These are phyloP conservation scores for Protobothrops flavoviridis DNA, from an alignment of 2,113 vertebrate species.

Conservation along the genomic window DNA sequence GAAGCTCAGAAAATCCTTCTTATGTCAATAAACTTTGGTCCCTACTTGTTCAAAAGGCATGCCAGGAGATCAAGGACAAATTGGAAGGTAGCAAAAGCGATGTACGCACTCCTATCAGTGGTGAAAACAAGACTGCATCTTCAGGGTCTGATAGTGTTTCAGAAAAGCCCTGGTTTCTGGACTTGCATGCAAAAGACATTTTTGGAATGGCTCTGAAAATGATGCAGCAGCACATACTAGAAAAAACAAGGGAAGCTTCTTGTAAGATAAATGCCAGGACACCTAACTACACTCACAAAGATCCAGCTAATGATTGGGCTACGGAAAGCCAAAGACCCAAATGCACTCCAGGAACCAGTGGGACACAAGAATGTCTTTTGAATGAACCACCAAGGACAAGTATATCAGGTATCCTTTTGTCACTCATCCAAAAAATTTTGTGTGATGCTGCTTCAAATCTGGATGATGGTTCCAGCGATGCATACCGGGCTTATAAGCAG, in stretches of 20 bases:
- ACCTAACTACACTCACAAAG: constrained; percentile 40
- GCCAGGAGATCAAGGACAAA: constrained; percentile 61
- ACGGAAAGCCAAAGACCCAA: constrained; percentile 30
- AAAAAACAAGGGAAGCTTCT: constrained; percentile 50
- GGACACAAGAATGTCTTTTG: constrained; percentile 19
- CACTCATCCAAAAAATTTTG: constrained; percentile 62
- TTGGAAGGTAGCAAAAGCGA: constrained; percentile 48
- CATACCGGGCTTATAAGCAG: constrained; percentile 35
- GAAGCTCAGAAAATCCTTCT: constrained; percentile 53
- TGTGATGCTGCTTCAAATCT: constrained; percentile 44
- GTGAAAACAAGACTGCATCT: constrained; percentile 57
- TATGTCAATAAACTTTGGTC: constrained; percentile 57
- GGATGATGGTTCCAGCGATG: constrained; percentile 43
- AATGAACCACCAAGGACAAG: constrained; percentile 51
- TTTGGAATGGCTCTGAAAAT: constrained; percentile 62
- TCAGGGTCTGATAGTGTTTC: not conserved
- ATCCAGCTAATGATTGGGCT: constrained; percentile 43
- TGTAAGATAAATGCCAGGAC: constrained; percentile 32
- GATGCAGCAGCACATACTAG: constrained; percentile 63
- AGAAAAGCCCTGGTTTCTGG: constrained; percentile 48
- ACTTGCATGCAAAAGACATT: constrained; percentile 63
- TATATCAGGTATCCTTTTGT: constrained; percentile 54
- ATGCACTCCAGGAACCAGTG: constrained; percentile 28
- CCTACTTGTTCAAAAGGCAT: constrained; percentile 57
- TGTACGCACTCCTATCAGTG: constrained; percentile 39